Percentiles rank a stretch among this genome's conserved stretches.
Evolutionary conservation across 2,113 vertebrate species (phyloP).

Genomic region (Corythoichthys haematopterus): DNA sequence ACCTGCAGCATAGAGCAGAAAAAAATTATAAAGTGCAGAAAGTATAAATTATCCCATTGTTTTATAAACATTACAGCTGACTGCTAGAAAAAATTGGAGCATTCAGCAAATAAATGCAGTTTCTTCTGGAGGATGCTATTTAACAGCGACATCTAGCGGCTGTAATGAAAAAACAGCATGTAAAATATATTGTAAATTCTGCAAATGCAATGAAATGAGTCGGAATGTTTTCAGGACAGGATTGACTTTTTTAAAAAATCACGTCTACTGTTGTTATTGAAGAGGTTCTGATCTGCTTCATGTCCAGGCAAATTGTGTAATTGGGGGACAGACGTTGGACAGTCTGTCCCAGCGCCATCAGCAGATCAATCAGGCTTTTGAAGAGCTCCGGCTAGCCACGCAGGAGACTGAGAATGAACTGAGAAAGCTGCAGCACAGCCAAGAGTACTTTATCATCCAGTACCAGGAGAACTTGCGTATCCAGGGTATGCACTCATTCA

Average conservation of each 20-base stretch:
- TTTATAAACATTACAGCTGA: too few relatives aligned
- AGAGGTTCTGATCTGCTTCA: not conserved
- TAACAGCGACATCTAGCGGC: too few relatives aligned
- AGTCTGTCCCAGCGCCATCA: slow-evolving; percentile 91
- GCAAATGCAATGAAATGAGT: too few relatives aligned
- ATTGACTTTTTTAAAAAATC: not conserved
- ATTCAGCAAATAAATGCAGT: too few relatives aligned
- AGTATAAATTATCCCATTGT: too few relatives aligned
- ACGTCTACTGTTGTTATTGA: not conserved
- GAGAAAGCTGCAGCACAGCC: slow-evolving; percentile 89
- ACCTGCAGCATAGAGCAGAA: too few relatives aligned
- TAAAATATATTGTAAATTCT: too few relatives aligned
- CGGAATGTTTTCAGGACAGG: too few relatives aligned
- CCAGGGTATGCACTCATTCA: slow-evolving; percentile 53
- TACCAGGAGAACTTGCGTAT: slow-evolving; percentile 92
- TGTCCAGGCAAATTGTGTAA: slow-evolving; percentile 73
- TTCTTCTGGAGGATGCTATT: too few relatives aligned
- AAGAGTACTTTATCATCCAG: slow-evolving; percentile 96
- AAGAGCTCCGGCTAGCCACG: slow-evolving; percentile 84
- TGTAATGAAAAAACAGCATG: too few relatives aligned
- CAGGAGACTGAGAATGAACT: slow-evolving; percentile 89
- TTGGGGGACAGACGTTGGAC: slow-evolving; percentile 74
- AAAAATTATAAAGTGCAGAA: too few relatives aligned
- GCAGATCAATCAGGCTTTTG: slow-evolving; percentile 92
- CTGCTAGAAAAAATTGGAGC: too few relatives aligned